Percentiles rank a stretch among this genome's conserved stretches.
Evolutionary conservation across 2,113 vertebrate genomes (phyloP).

Genomic region (Hystrix brachyura): DNA sequence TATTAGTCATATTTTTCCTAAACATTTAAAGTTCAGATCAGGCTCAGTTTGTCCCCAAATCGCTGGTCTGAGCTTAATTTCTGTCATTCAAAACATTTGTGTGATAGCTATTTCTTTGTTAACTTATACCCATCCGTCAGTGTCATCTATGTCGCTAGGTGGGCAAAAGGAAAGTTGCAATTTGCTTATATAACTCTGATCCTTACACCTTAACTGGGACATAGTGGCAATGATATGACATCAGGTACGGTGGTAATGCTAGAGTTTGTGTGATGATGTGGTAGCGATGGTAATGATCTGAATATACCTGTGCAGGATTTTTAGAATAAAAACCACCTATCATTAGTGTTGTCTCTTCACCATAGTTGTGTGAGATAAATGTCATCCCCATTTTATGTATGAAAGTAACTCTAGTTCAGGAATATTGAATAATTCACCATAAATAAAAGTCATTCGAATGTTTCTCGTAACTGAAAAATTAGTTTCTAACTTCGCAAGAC

Average conservation of each 20-base stretch:
- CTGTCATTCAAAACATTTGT: neutral
- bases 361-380: neutral
- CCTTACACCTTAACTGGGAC: neutral
- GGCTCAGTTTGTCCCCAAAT: neutral
- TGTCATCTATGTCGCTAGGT: neutral
- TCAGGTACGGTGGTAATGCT: neutral
- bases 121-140: neutral
- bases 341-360: neutral
- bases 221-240: neutral
- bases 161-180: neutral
- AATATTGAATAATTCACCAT: neutral
- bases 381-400: neutral
- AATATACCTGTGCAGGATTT: neutral
- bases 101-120: neutral
- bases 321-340: neutral
- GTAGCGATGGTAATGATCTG: neutral
- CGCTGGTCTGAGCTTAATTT: neutral
- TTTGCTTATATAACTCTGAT: neutral
- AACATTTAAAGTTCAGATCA: neutral
- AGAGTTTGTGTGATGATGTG: neutral
- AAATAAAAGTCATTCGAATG: neutral
- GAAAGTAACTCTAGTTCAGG: neutral
- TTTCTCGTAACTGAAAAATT: conserved; percentile 18
- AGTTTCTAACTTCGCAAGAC: neutral
- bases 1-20: neutral